These are phyloP conservation scores for Danio albolineatus DNA, from an alignment of 2,797 vertebrate genomes.

Conservation along the genomic window DNA sequence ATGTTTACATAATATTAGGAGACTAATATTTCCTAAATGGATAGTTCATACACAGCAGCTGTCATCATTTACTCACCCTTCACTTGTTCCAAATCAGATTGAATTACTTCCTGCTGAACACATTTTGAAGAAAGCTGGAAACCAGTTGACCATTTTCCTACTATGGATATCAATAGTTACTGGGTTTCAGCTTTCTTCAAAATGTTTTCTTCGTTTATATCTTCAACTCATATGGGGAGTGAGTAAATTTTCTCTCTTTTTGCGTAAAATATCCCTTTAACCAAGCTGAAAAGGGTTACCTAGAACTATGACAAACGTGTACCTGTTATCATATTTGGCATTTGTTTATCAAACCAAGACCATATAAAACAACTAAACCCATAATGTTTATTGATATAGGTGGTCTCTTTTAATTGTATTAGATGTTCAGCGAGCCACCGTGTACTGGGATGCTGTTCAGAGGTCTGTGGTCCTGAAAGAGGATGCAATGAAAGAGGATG, in stretches of 20 bases:
- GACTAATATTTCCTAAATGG: background rate
- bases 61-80: no score
- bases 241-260: no score
- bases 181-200: no score
- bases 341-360: background rate
- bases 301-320: background rate
- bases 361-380: background rate
- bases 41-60: no score
- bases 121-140: no score
- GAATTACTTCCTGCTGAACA: no score
- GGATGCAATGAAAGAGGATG: constrained; percentile 76
- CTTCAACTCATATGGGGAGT: no score
- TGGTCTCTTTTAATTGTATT: constrained; percentile 39
- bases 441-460: constrained; percentile 81
- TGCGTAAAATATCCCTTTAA: background rate
- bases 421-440: constrained; percentile 80
- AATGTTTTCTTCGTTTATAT: no score
- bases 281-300: background rate
- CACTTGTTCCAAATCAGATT: no score
- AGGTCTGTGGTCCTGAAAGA: constrained; percentile 81
- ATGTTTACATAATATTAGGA: background rate
- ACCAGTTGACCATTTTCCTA: no score
- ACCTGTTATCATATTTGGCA: background rate
- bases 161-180: no score
- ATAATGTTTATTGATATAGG: background rate